Evolutionary conservation across 2,888 invertebrate genomes (phyloP).

Genomic region (Mesorhabditis spiculigera): DNA sequence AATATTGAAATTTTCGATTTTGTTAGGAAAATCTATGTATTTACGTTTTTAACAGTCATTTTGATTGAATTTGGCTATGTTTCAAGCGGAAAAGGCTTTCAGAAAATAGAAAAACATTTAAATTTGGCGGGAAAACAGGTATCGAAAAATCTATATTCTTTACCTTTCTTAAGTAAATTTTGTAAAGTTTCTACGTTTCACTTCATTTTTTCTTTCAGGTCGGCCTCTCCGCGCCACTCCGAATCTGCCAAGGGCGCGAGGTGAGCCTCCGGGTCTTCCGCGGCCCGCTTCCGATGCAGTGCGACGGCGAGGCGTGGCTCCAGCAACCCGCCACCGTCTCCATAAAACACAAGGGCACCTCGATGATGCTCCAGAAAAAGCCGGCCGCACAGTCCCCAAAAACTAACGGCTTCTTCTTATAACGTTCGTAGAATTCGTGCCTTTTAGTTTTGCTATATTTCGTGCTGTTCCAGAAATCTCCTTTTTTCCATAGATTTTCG

Average conservation of each 20-base stretch:
- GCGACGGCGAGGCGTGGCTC: slow-evolving; percentile 79
- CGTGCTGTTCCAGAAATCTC: not conserved
- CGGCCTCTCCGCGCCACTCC: slow-evolving; percentile 80
- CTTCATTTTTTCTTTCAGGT: slow-evolving; percentile 27
- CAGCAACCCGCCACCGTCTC: slow-evolving; percentile 74
- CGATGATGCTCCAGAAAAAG: slow-evolving; percentile 25
- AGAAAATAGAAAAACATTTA: too few species aligned
- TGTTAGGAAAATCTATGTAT: too few species aligned
- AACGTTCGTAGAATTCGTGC: not conserved
- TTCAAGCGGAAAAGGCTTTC: too few species aligned
- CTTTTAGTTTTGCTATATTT: not conserved
- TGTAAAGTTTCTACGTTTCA: too few species aligned
- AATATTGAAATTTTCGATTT: too few species aligned
- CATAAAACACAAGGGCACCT: slow-evolving; percentile 59
- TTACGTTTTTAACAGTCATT: too few species aligned
- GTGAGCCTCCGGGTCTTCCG: slow-evolving; percentile 69
- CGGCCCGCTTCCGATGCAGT: slow-evolving; percentile 70
- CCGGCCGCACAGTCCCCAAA: not conserved
- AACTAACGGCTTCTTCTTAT: not conserved
- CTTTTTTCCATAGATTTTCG: not conserved
- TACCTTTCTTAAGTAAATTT: too few species aligned
- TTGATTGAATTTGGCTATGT: too few species aligned
- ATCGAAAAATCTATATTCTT: too few species aligned
- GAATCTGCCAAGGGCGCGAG: slow-evolving; percentile 78
- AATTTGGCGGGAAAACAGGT: too few species aligned